These are phyloP conservation scores for Caenorhabditis briggsae DNA, from an alignment of 1,140 invertebrate genomes.

Conservation along the genomic window DNA sequence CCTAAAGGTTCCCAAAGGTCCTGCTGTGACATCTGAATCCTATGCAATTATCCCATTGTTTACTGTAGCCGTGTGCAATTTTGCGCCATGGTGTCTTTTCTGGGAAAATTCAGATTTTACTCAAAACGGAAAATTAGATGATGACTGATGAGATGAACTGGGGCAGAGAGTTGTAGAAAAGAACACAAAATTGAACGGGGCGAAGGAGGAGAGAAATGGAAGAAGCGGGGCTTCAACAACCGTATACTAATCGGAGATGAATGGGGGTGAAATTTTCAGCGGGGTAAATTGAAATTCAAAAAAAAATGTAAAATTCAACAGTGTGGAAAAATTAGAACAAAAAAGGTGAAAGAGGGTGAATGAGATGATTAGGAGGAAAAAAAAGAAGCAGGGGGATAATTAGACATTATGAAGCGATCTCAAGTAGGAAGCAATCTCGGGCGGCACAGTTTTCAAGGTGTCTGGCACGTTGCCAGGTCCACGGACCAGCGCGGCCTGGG, in stretches of 20 bases:
- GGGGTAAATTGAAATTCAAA: not conserved
- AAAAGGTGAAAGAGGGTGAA: not conserved
- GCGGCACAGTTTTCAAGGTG: not conserved
- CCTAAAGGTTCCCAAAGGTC: too few relatives aligned
- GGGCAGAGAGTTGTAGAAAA: not conserved
- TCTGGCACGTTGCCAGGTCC: slow-evolving; percentile 32
- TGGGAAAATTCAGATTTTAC: not conserved
- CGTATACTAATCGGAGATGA: slow-evolving; percentile 50
- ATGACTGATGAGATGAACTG: too few relatives aligned
- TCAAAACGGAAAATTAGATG: not conserved
- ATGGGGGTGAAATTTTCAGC: not conserved
- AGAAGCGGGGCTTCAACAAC: slow-evolving; percentile 53
- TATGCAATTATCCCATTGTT: too few relatives aligned
- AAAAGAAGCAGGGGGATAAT: not conserved
- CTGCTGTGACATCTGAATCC: too few relatives aligned
- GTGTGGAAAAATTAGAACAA: slow-evolving; percentile 6
- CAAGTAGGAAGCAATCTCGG: slow-evolving; percentile 25
- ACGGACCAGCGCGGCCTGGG: slow-evolving; percentile 11
- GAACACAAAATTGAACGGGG: not conserved
- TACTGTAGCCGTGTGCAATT: not conserved
- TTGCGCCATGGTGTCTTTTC: not conserved
- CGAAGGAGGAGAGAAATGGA: not conserved
- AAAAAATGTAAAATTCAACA: not conserved
- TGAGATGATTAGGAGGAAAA: not conserved
- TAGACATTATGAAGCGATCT: not conserved